phyloP scores from a whole-genome alignment of 1,140 invertebrate species.

The Caligus rogercresseyi region DNA sequence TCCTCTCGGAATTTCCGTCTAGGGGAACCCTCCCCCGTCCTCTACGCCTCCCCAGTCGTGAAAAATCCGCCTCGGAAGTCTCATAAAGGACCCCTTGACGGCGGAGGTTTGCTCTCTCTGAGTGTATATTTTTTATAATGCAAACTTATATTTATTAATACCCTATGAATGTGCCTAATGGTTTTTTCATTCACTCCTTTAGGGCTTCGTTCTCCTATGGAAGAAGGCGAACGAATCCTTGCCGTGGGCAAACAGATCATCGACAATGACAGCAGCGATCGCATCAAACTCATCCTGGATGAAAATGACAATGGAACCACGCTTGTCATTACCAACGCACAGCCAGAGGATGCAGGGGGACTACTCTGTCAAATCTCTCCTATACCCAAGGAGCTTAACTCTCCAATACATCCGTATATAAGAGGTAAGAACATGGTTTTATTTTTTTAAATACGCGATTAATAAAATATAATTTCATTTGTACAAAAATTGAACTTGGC shows the following conservation, averaged over 20 bases:
- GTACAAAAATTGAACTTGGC: no score
- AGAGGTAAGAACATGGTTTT: constrained; percentile 12
- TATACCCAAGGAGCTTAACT: constrained; percentile 3
- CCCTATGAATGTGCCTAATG: background rate
- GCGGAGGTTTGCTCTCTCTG: no score
- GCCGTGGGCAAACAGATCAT: constrained; percentile 8
- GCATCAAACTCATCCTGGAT: background rate
- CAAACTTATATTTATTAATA: no score
- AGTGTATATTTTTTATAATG: no score
- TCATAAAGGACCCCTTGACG: no score
- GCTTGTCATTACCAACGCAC: constrained; percentile 2
- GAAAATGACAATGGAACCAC: constrained; percentile 11
- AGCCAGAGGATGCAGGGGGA: constrained; percentile 4
- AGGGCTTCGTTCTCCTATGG: constrained; percentile 15
- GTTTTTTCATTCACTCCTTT: background rate
- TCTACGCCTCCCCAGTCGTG: no score
- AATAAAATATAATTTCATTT: no score
- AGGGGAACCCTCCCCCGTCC: no score
- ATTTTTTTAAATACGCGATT: no score
- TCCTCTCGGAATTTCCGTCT: no score
- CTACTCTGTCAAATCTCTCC: constrained; percentile 9
- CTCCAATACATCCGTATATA: constrained; percentile 8
- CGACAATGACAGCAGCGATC: background rate
- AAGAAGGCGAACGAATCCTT: constrained; percentile 11
- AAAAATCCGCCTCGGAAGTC: no score